Conservation (phyloP, 2,113 vertebrate genomes). For the Bos indicus region DNA sequence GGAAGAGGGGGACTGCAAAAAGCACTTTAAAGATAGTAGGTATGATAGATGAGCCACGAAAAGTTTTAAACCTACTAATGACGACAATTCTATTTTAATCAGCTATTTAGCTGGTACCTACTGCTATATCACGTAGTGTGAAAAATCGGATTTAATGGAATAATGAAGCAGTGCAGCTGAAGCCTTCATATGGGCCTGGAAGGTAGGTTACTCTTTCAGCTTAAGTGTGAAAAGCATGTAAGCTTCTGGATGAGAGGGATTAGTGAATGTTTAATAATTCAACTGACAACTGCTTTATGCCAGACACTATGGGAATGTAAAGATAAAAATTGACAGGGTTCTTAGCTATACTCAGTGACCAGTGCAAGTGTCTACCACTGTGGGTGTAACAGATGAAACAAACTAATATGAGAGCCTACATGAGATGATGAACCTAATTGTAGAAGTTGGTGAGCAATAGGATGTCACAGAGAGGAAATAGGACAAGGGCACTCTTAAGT, state of each 20-base stretch:
- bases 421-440: not conserved
- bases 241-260: not conserved
- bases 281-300: no score
- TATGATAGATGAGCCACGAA: not conserved
- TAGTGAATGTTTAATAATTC: not conserved
- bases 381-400: not conserved
- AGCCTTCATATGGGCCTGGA: not conserved
- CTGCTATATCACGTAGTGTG: conserved; percentile 72
- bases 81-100: conserved; percentile 72
- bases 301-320: not conserved
- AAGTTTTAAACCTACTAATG: conserved; percentile 54
- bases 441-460: not conserved
- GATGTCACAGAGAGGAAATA: not conserved
- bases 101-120: conserved; percentile 75
- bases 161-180: not conserved
- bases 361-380: not conserved
- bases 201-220: conserved; percentile 47
- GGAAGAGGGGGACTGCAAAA: not conserved
- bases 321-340: not conserved
- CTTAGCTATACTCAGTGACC: not conserved
- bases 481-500: not conserved
- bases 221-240: not conserved
- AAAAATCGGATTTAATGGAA: conserved; percentile 52
- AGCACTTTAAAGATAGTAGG: not conserved
- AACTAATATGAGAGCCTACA: not conserved